Evolutionary conservation across 2,888 invertebrate genomes (phyloP).

Genomic region (Atethmia centrago): DNA sequence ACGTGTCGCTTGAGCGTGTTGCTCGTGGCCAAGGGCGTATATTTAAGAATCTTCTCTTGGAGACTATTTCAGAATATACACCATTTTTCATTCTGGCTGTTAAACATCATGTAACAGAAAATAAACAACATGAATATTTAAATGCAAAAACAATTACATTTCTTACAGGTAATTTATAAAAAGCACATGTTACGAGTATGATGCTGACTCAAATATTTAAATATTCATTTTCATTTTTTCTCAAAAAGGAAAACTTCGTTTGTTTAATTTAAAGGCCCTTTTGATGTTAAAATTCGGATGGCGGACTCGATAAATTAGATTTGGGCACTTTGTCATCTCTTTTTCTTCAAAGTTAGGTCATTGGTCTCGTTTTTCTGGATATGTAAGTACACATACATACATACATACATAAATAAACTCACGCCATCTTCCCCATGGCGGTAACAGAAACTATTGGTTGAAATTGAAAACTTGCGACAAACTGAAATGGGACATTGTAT

Average conservation of each 20-base stretch:
- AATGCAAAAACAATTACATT: constrained; percentile 8
- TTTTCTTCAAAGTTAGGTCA: constrained; percentile 70
- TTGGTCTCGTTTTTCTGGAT: constrained; percentile 46
- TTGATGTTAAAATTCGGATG: constrained; percentile 71
- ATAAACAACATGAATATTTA: constrained; percentile 4
- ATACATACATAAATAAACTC: too few relatives aligned
- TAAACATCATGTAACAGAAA: neutral
- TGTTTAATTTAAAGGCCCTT: constrained; percentile 59
- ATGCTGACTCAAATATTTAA: constrained; percentile 22
- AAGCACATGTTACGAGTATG: constrained; percentile 8
- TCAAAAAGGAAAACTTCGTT: constrained; percentile 47
- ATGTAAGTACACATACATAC: too few relatives aligned
- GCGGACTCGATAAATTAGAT: constrained; percentile 80
- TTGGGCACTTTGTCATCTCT: constrained; percentile 72
- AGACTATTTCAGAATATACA: neutral
- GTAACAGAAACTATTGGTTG: too few relatives aligned
- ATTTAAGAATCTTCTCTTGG: neutral
- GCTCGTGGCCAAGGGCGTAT: neutral
- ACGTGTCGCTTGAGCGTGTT: neutral
- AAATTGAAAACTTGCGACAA: too few relatives aligned
- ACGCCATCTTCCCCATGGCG: too few relatives aligned
- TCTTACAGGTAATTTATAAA: constrained; percentile 1
- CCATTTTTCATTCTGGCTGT: neutral
- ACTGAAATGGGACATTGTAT: too few relatives aligned
- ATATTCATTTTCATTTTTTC: constrained; percentile 4